Conservation (phyloP, 2,113 vertebrate species). For the Pampusana beccarii region DNA sequence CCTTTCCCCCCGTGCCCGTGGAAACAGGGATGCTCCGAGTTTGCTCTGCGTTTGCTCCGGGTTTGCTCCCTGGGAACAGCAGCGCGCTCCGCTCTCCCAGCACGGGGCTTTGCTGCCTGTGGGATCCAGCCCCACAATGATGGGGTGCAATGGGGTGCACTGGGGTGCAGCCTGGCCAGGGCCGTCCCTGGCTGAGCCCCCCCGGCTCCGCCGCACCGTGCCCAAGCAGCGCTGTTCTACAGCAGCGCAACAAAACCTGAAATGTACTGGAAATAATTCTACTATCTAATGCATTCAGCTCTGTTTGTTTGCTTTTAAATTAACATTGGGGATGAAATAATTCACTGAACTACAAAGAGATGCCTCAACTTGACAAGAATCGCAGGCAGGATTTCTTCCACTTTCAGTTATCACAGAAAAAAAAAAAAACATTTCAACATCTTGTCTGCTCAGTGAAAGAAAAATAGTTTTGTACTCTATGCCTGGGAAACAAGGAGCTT, state of each 20-base stretch:
- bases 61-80: accelerated
- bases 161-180: background rate
- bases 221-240: background rate
- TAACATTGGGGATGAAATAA: slow-evolving; percentile 51
- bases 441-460: slow-evolving; percentile 39
- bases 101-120: accelerated
- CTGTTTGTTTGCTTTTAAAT: slow-evolving; percentile 70
- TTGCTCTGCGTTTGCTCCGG: background rate
- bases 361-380: slow-evolving; percentile 54
- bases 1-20: background rate
- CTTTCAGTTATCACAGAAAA: slow-evolving; percentile 57
- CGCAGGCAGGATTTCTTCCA: slow-evolving; percentile 45
- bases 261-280: slow-evolving; percentile 58
- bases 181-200: no score
- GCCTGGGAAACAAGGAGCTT: slow-evolving; percentile 43
- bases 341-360: slow-evolving; percentile 66
- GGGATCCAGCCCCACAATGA: background rate
- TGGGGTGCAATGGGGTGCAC: background rate
- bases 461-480: slow-evolving; percentile 39
- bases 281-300: slow-evolving; percentile 34
- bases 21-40: background rate
- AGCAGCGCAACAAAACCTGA: background rate
- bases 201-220: accelerated
- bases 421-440: slow-evolving; percentile 56
- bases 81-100: background rate